Evolutionary conservation across 2,888 invertebrate species (phyloP).

Genomic region (Drosophila helvetica): DNA sequence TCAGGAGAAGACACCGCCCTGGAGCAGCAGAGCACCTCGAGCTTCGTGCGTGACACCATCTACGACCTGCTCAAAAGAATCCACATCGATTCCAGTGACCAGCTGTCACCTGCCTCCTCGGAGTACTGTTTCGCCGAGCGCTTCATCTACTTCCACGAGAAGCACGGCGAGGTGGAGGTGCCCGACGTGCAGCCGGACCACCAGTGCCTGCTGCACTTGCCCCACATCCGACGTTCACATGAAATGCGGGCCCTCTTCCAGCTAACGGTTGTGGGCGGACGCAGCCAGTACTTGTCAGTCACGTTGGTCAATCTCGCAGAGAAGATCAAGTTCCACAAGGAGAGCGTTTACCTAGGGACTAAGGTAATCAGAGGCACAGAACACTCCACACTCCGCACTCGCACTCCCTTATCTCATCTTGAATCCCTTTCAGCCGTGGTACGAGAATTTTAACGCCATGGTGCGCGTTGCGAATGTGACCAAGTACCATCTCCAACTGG

Average conservation of each 20-base stretch:
- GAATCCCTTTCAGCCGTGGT: slow-evolving; percentile 75
- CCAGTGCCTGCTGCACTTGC: slow-evolving; percentile 56
- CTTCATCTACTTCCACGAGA: slow-evolving; percentile 74
- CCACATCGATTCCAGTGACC: slow-evolving; percentile 74
- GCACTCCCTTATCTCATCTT: neutral
- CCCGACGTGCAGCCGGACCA: slow-evolving; percentile 17
- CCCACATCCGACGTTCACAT: slow-evolving; percentile 44
- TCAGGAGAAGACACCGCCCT: slow-evolving; percentile 10
- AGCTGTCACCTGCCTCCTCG: slow-evolving; percentile 63
- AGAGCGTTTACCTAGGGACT: slow-evolving; percentile 71
- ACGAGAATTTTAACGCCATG: slow-evolving; percentile 62
- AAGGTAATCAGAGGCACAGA: slow-evolving; percentile 55
- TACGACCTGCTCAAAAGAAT: slow-evolving; percentile 56
- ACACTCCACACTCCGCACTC: neutral
- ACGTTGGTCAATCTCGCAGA: slow-evolving; percentile 72
- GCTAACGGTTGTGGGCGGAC: slow-evolving; percentile 72
- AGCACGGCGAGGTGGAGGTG: slow-evolving; percentile 57
- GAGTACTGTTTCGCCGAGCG: slow-evolving; percentile 68
- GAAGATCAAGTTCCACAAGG: slow-evolving; percentile 65
- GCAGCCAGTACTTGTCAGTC: slow-evolving; percentile 61
- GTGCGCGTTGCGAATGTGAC: slow-evolving; percentile 68
- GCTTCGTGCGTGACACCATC: slow-evolving; percentile 55
- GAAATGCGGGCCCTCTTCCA: slow-evolving; percentile 64
- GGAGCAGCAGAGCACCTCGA: slow-evolving; percentile 33
- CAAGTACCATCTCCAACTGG: slow-evolving; percentile 61